These are phyloP conservation scores for Tetheella fluctuosa DNA, from an alignment of 2,888 invertebrate genomes.

Conservation along the genomic window DNA sequence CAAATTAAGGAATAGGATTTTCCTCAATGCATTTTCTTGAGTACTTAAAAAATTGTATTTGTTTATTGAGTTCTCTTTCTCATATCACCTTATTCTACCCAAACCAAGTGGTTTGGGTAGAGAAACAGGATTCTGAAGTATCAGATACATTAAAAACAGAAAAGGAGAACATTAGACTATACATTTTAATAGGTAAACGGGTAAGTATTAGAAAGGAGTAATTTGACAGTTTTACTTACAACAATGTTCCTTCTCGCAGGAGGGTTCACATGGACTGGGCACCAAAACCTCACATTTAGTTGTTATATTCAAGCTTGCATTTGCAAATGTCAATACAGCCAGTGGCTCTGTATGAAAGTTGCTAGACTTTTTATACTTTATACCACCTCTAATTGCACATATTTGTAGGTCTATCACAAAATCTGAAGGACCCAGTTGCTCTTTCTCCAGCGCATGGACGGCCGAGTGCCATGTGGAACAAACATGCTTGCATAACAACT, in stretches of 20 bases:
- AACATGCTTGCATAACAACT: conserved; percentile 65
- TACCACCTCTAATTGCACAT: conserved; percentile 41
- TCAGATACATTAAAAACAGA: no score
- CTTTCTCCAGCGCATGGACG: conserved; percentile 58
- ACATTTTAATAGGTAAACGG: no score
- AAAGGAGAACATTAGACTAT: no score
- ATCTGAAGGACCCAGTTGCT: conserved; percentile 62
- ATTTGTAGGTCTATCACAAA: conserved; percentile 58
- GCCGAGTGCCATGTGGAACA: conserved; percentile 70
- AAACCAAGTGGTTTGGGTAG: no score
- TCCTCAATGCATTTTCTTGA: no score
- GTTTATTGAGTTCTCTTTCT: no score
- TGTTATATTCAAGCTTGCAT: conserved; percentile 49
- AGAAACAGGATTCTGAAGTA: no score
- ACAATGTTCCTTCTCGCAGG: conserved; percentile 66
- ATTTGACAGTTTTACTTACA: conserved; percentile 64
- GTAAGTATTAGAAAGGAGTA: no score
- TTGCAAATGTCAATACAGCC: conserved; percentile 65
- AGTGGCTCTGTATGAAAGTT: conserved; percentile 64
- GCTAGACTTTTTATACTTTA: conserved; percentile 58
- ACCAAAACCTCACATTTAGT: conserved; percentile 54
- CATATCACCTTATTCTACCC: no score
- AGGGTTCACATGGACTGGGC: conserved; percentile 56
- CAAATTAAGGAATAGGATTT: no score
- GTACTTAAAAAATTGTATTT: no score